Evolutionary conservation across 1,140 invertebrate species (phyloP), one percentile per base, ranked within the genome.

Genomic region (Drosophila parvula): DNA sequence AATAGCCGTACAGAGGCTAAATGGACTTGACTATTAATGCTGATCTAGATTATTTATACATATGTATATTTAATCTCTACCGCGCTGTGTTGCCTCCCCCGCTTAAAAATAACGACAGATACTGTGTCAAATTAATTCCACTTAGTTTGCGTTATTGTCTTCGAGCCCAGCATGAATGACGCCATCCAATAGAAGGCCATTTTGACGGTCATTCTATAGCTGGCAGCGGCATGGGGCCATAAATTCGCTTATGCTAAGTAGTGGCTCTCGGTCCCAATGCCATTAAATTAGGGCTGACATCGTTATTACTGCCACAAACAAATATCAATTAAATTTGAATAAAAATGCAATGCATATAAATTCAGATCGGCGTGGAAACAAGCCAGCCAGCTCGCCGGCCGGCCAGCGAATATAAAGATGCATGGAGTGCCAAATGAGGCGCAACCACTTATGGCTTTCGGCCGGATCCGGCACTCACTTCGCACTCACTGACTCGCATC

Each of bases 241-340:
- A 88, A 79, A 82, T 77, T 73, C 45, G 6, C 43, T 28, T n/a
- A 62, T 67, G 67, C 67, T 43, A 45, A 56, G 61, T 41, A 75
- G 68, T 41, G 40, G 70, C 36, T 30, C 30, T 36, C 47, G 59
- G 70, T 74, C 58, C 18, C 69, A 48, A 48, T 59, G 55, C 14
- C 74, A 77, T 62, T 78, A 78, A 77, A 77, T 53, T 43, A 56
- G 44, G 44, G 34, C 40, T 73, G 60, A 79, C 79, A 74, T 70
- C 57, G 58, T 81, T 81, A 82, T 79, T 88, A 83, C 86, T 55
- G 60, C 74, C 51, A 69, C 69, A 58, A 47, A 55, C 34, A 81
- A 85, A 62, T 74, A 79, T 73, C 79, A 88, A 88, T 86, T 88
- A 86, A 88, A 86, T 86, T 86, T 86, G 70, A 86, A 86, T 86